Percentiles rank a stretch among this genome's conserved stretches.
phyloP scores from a whole-genome alignment of 2,888 invertebrate species.

The Euclidia mi region DNA sequence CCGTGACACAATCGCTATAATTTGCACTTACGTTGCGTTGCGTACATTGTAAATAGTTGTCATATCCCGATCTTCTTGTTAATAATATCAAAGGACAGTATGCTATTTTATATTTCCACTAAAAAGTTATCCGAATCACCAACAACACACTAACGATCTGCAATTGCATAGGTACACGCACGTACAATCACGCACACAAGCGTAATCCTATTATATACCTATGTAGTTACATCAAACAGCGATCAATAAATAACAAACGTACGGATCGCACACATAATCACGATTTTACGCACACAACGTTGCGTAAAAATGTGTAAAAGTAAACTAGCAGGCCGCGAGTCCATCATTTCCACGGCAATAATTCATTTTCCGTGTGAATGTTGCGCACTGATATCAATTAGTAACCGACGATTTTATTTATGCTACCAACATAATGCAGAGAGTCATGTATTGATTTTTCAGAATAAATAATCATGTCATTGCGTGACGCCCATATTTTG shows the following conservation, averaged over 20 bases:
- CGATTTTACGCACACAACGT: background rate
- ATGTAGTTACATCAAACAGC: background rate
- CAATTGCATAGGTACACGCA: too few relatives aligned
- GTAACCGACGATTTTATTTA: constrained; percentile 17
- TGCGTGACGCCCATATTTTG: too few relatives aligned
- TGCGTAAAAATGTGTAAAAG: constrained; percentile 4
- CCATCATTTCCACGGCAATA: constrained; percentile 11
- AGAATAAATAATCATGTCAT: too few relatives aligned
- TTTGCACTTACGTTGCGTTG: too few relatives aligned
- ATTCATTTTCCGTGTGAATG: constrained; percentile 16
- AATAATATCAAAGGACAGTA: too few relatives aligned
- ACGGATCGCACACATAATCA: background rate
- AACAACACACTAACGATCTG: too few relatives aligned
- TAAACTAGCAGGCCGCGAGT: background rate
- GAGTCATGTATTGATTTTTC: constrained; percentile 13
- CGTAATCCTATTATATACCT: background rate
- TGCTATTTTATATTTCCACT: too few relatives aligned
- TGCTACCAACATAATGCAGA: background rate
- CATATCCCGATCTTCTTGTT: too few relatives aligned
- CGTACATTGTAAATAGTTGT: too few relatives aligned
- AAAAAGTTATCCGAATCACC: too few relatives aligned
- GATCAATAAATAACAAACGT: background rate
- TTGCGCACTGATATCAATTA: constrained; percentile 14
- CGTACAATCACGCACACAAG: background rate
- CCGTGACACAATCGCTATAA: too few relatives aligned